These are phyloP conservation scores for Aporophyla lueneburgensis DNA, from an alignment of 2,888 invertebrate species.

Conservation along the genomic window DNA sequence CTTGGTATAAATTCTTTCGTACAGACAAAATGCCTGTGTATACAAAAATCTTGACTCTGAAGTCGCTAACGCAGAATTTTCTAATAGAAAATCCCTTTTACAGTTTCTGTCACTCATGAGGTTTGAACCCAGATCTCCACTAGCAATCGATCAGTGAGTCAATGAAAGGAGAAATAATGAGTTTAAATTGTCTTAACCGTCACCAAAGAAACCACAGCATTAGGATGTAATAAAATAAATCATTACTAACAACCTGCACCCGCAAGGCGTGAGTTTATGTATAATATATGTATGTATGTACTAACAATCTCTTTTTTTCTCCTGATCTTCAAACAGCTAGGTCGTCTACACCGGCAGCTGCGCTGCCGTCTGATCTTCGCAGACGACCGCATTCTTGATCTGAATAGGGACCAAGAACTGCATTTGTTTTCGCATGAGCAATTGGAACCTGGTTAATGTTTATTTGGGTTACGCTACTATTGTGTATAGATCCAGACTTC, in stretches of 20 bases:
- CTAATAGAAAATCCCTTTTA: not conserved
- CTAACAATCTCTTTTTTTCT: conserved; percentile 51
- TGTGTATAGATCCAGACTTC: no score
- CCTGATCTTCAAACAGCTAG: conserved; percentile 59
- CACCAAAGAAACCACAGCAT: not conserved
- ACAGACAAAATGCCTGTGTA: not conserved
- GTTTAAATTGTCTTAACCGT: not conserved
- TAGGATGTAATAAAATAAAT: not conserved
- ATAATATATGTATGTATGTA: no score
- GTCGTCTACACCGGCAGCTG: conserved; percentile 16
- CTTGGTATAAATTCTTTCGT: not conserved
- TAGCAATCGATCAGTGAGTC: not conserved
- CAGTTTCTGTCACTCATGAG: not conserved
- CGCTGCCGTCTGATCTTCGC: not conserved
- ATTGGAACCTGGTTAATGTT: conserved; percentile 61
- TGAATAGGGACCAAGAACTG: conserved; percentile 13
- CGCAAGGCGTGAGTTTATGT: no score
- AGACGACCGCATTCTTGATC: conserved; percentile 19
- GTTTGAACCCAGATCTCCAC: not conserved
- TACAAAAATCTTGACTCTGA: not conserved
- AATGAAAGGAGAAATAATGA: not conserved
- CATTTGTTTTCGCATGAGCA: conserved; percentile 63
- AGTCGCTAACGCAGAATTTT: not conserved
- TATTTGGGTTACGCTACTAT: not conserved
- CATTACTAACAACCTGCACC: conserved; percentile 27